Conservation (phyloP, 2,797 vertebrate species). For the Acrossocheilus wenchowensis region DNA sequence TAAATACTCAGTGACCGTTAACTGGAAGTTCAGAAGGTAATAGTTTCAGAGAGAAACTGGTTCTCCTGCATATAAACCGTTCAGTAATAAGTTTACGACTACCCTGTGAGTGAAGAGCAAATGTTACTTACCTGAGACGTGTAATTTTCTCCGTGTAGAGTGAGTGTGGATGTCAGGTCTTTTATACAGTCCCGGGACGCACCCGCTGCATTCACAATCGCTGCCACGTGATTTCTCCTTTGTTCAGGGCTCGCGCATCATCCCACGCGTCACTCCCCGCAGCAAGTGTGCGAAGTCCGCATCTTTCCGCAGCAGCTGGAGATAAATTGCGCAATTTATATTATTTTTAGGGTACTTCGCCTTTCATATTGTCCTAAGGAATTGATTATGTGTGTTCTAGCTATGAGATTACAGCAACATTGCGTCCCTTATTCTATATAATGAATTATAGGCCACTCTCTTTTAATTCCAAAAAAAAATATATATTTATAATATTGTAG, state of each 20-base stretch:
- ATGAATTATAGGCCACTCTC: background rate
- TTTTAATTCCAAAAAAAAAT: background rate
- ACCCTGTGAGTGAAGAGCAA: background rate
- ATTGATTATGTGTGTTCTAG: background rate
- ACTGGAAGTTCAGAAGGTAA: background rate
- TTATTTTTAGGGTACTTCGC: background rate
- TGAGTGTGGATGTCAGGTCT: constrained; percentile 38
- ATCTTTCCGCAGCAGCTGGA: constrained; percentile 20
- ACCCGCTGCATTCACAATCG: constrained; percentile 42
- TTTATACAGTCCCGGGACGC: constrained; percentile 71
- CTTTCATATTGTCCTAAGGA: background rate
- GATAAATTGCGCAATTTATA: constrained; percentile 13
- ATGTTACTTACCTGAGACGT: constrained; percentile 74
- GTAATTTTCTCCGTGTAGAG: constrained; percentile 64
- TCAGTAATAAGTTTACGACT: background rate
- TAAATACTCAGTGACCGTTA: background rate
- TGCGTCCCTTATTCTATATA: background rate
- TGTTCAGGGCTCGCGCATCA: constrained; percentile 51
- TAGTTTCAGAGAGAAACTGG: background rate
- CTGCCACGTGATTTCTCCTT: constrained; percentile 41
- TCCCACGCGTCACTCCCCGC: constrained; percentile 28
- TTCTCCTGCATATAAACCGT: background rate
- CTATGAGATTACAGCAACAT: background rate
- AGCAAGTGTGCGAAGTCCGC: constrained; percentile 41
- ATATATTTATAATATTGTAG: background rate